Conservation (phyloP, 92 coral and sea anemone genomes). For the Porites divaricata region DNA sequence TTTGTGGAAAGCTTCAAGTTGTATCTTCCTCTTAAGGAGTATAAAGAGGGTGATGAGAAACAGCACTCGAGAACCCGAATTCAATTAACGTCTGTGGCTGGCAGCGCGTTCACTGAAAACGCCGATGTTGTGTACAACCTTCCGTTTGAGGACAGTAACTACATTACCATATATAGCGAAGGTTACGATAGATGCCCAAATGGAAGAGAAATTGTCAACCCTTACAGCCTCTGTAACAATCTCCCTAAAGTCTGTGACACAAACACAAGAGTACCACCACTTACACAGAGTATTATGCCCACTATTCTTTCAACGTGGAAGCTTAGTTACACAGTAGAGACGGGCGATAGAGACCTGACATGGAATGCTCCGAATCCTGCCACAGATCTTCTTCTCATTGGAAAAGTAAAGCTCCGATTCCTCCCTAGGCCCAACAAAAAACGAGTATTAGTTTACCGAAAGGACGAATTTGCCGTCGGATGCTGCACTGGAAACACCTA, state of each 20-base stretch:
- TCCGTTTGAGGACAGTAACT: constrained; percentile 44
- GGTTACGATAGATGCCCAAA: constrained; percentile 55
- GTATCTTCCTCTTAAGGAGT: constrained; percentile 61
- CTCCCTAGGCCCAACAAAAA: constrained; percentile 14
- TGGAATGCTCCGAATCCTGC: constrained; percentile 77
- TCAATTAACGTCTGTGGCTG: constrained; percentile 24
- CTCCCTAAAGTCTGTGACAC: constrained; percentile 63
- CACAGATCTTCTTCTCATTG: constrained; percentile 55
- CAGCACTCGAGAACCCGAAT: constrained; percentile 47
- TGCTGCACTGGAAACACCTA: constrained; percentile 65
- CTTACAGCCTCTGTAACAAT: constrained; percentile 61
- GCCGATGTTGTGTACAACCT: constrained; percentile 48
- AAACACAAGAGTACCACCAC: constrained; percentile 31
- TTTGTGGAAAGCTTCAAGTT: constrained; percentile 62
- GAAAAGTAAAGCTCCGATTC: constrained; percentile 46
- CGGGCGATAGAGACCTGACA: constrained; percentile 11
- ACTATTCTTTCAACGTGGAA: constrained; percentile 70
- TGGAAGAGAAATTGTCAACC: constrained; percentile 53
- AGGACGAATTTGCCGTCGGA: constrained; percentile 23
- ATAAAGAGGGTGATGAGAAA: constrained; percentile 12
- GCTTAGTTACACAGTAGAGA: constrained; percentile 32
- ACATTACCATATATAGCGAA: constrained; percentile 49
- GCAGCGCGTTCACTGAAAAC: constrained; percentile 35
- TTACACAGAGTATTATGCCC: constrained; percentile 40
- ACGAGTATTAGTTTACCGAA: not conserved